These are phyloP conservation scores for Aegithalos caudatus DNA, from an alignment of 2,113 vertebrate genomes.

Conservation along the genomic window DNA sequence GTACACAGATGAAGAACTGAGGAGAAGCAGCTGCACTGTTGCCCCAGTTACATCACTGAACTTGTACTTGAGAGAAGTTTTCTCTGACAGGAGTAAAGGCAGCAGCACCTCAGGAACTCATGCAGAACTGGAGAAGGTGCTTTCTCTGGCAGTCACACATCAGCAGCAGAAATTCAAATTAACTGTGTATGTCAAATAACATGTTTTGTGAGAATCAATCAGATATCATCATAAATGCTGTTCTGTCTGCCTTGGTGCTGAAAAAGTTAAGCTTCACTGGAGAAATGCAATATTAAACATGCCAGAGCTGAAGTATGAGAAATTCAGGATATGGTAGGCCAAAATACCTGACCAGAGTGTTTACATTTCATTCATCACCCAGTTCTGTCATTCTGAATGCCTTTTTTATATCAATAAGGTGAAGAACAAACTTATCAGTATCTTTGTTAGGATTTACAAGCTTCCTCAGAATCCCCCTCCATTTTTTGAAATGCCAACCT, in stretches of 20 bases:
- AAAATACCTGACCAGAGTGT: neutral
- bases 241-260: neutral
- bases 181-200: neutral
- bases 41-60: neutral
- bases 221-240: neutral
- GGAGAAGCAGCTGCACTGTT: conserved; percentile 4
- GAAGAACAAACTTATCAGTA: neutral
- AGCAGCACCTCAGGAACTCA: neutral
- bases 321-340: neutral
- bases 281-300: neutral
- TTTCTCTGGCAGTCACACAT: neutral
- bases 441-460: neutral
- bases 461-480: neutral
- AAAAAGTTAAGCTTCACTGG: neutral
- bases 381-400: neutral
- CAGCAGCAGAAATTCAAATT: neutral
- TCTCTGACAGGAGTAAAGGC: neutral
- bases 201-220: neutral
- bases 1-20: neutral
- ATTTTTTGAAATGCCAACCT: neutral
- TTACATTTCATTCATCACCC: neutral
- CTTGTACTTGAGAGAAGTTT: neutral
- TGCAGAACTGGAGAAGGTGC: neutral
- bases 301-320: neutral
- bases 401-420: neutral